Base-by-base conservation (phyloP, 1,140 invertebrate species). In the Anastrepha ludens region DNA sequence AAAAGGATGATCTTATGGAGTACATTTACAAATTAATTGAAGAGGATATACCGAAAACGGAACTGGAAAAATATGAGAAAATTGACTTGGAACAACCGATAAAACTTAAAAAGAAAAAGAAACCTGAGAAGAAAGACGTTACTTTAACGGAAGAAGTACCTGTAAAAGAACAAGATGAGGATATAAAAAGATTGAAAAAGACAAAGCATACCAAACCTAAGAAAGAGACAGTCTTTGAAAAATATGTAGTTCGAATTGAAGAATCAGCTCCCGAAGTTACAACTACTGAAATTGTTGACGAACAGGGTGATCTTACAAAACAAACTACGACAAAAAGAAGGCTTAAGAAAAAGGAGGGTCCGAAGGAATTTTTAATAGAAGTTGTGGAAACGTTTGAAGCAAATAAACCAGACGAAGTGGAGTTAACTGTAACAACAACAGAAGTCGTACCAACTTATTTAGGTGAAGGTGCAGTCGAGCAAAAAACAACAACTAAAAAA, bases 331-430 rank as follows among this genome's bases (percentile, higher is more conserved):
- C 92, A 9, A 93, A 86, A 7, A 91, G 92, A n/a, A 92, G 89
- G 20, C 89, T 93, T 13, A 93, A 91, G 67, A 92, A 91, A 85
- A 86, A 86, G 29, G 87, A 88, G 59, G 93, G 93, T 13, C 90
- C 91, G 13, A 94, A 94, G 67, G 90, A 93, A 90, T 90, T 94
- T 90, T 90, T 93, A 11, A 94, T 93, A 11, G 94, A 94, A 91
- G 94, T 94, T 87, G 89, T 93, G 6, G 93, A 93, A 87, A 91
- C 93, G 44, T 89, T 91, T 74, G 92, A 93, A 47, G 94, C 92
- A 87, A 93, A 91, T 41, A 89, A 93, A 87, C 90, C 90, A 39
- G 94, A 91, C 29, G 87, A 93, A 89, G 62, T 90, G 7, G 89
- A 91, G 64, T 90, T 90, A 15, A 91, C 92, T 88, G 85, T 91